Percentiles rank a stretch among this genome's conserved stretches.
Evolutionary conservation across 2,797 vertebrate genomes (phyloP).

Genomic region (Channa striata): DNA sequence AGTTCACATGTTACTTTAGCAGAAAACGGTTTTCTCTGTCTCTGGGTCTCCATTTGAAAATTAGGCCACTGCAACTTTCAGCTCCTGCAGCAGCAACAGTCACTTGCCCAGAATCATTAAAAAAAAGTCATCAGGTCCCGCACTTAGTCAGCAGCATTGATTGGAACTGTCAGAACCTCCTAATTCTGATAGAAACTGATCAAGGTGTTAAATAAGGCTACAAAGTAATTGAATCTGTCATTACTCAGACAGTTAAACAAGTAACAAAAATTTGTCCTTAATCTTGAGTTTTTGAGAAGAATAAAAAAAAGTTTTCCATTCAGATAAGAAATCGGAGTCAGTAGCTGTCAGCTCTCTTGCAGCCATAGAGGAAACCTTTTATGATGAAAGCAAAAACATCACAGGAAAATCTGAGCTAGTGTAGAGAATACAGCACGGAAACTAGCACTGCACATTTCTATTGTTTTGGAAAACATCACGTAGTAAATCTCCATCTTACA

Average conservation of each 20-base stretch:
- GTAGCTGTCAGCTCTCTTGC: conserved; percentile 70
- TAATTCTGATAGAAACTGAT: background rate
- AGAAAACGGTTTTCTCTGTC: background rate
- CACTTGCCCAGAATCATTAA: background rate
- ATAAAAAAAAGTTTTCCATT: conserved; percentile 35
- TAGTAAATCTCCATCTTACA: background rate
- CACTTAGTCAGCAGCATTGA: conserved; percentile 45
- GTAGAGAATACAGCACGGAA: no score
- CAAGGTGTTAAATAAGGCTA: conserved; percentile 4
- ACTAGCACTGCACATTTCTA: conserved; percentile 8
- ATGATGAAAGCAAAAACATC: conserved; percentile 54
- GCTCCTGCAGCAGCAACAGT: conserved; percentile 21
- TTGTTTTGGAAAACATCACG: conserved; percentile 45
- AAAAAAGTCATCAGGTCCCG: conserved; percentile 30
- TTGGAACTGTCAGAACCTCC: conserved; percentile 18
- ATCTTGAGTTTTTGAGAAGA: background rate
- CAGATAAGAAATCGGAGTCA: conserved; percentile 64
- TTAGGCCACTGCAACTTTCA: conserved; percentile 3
- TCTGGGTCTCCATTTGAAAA: background rate
- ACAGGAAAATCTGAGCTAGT: conserved; percentile 25
- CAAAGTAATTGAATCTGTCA: background rate
- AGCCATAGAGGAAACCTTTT: conserved; percentile 50
- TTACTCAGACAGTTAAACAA: background rate
- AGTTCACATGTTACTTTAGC: background rate
- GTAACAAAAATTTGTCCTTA: conserved; percentile 9